These are phyloP conservation scores for Craseonycteris thonglongyai DNA, from an alignment of 2,113 vertebrate species.

Conservation along the genomic window DNA sequence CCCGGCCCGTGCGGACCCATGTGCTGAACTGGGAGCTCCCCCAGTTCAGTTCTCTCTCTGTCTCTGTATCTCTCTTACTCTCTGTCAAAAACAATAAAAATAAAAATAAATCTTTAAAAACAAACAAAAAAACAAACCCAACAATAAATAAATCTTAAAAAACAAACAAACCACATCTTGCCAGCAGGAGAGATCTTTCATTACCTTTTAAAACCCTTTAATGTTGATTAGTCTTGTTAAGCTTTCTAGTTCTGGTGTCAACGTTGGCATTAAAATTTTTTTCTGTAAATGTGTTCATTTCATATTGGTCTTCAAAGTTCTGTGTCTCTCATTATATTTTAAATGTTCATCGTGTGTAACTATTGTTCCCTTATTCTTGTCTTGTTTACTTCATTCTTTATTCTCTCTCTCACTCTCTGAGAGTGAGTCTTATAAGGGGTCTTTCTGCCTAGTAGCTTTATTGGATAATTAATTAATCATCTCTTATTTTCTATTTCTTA, in stretches of 20 bases:
- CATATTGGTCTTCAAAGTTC: neutral
- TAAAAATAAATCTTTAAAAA: too few species aligned
- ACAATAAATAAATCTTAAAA: too few species aligned
- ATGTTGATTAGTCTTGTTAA: neutral
- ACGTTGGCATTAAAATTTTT: neutral
- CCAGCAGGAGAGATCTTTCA: neutral
- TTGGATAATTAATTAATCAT: neutral
- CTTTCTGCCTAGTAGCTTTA: neutral
- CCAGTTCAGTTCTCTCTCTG: too few species aligned
- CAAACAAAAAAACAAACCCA: too few species aligned
- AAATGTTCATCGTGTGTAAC: neutral
- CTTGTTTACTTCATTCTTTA: too few species aligned
- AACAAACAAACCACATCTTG: neutral
- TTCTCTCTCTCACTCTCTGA: neutral
- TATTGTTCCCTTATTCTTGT: neutral
- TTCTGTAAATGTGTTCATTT: neutral
- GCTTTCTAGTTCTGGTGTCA: neutral
- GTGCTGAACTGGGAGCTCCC: too few species aligned
- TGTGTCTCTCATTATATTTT: neutral
- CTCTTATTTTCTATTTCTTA: neutral
- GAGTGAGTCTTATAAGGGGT: neutral
- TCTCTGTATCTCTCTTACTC: too few species aligned
- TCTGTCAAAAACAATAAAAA: too few species aligned
- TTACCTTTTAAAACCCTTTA: neutral
- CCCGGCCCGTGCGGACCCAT: too few species aligned